Conservation (phyloP, 2,113 vertebrate genomes). For the Thinocorus orbignyianus region DNA sequence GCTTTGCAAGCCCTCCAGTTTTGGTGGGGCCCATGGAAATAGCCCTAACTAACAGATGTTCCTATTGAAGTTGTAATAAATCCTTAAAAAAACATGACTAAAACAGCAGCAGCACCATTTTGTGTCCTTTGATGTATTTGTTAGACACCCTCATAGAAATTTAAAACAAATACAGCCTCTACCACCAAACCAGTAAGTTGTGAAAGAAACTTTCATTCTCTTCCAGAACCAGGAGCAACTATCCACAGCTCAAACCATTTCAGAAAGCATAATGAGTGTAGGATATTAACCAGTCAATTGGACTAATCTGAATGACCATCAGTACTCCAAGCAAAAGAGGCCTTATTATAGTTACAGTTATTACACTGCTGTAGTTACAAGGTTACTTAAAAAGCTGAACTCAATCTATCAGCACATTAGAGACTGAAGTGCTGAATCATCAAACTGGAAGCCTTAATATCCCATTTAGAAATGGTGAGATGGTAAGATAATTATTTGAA, state of each 20-base stretch:
- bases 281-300: conserved; percentile 38
- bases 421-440: conserved; percentile 9
- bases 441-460: background rate
- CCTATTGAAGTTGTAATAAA: background rate
- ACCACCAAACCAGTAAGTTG: background rate
- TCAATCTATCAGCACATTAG: conserved; percentile 17
- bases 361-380: background rate
- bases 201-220: conserved; percentile 3
- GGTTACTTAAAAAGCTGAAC: conserved; percentile 40
- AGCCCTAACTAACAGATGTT: background rate
- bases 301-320: conserved; percentile 13
- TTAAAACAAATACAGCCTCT: background rate
- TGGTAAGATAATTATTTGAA: background rate
- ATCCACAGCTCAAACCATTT: background rate
- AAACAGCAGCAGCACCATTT: background rate
- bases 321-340: background rate
- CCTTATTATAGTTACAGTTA: conserved; percentile 2
- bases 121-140: background rate
- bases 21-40: background rate
- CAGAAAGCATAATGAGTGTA: background rate
- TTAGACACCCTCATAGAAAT: background rate
- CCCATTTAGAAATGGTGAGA: background rate
- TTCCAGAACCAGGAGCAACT: background rate
- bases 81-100: background rate
- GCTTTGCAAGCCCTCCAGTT: background rate